These are phyloP conservation scores for Scomberomorus guttatus DNA, from an alignment of 2,797 vertebrate genomes.

Conservation along the genomic window DNA sequence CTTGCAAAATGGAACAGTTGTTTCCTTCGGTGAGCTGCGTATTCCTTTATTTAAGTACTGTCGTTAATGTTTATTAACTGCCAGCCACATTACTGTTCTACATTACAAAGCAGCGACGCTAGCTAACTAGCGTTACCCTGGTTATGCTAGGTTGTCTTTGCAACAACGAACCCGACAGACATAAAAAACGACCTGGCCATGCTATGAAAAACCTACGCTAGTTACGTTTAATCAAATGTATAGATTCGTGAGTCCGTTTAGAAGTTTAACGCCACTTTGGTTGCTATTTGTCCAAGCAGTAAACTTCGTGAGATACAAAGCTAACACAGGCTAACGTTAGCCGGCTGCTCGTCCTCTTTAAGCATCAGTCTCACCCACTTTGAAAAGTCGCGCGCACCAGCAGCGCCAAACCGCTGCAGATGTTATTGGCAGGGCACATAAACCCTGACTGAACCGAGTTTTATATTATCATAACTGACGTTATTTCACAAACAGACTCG, in stretches of 20 bases:
- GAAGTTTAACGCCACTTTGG: background rate
- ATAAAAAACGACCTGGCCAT: background rate
- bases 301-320: background rate
- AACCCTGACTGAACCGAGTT: accelerated
- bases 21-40: background rate
- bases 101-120: constrained; percentile 4
- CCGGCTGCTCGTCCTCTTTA: constrained; percentile 37
- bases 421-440: background rate
- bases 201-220: background rate
- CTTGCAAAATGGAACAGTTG: background rate
- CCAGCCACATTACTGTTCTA: constrained; percentile 46
- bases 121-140: constrained; percentile 16
- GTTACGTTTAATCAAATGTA: no score
- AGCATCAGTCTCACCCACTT: constrained; percentile 68
- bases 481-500: accelerated
- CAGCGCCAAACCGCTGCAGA: constrained; percentile 77
- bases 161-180: constrained; percentile 1
- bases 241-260: accelerated
- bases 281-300: background rate
- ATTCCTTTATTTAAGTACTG: background rate
- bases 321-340: constrained; percentile 39
- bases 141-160: constrained; percentile 16
- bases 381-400: constrained; percentile 85
- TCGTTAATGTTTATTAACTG: background rate
- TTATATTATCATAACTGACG: no score